Base-by-base conservation (phyloP, 2,888 invertebrate species). In the Heteromurus nitidus region DNA sequence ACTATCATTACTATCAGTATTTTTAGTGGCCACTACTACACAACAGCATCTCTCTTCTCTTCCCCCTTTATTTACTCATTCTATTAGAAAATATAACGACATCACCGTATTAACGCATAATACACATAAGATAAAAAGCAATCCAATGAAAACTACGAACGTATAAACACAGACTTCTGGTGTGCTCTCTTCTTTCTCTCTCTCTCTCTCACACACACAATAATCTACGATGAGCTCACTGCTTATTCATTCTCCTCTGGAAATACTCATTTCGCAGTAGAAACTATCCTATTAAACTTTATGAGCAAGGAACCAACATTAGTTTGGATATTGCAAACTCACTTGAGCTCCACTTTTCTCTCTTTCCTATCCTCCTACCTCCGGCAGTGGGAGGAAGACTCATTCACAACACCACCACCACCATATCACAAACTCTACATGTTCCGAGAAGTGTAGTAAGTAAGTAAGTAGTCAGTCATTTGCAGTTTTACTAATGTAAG, bases 211-310 rank as follows among this genome's bases (percentile, higher is more conserved):
- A 53, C 65, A 68, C 68, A 50, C 28, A 60, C 30, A 68, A 76
- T 68, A 68, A 76, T 76, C 67, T 68, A 76, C 76, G 67, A 76
- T 58, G 42, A 67, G 75, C 67, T 55, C 58, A 58, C 36, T 50
- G 68, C 50, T 28, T 68, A 50, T 68, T 50, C 68, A 47, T 50
- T 50, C 50, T 68, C 30, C 76, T 30, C 76, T 68, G 76, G 68
- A 76, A 76, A 76, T 62, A 76, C 76, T 76, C 76, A 68, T 76
- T 76, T 76, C 68, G 60, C 76, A 76, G 60, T 68, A 62, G 76
- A 68, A 76, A 76, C 60, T 76, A 76, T 76, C 76, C 76, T 76
- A 76, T 76, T 76, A 76, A 76, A 76, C 47, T 76, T 76, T 76
- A 76, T 68, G 76, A 76, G 76, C 76, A 60, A 60, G 53, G 76